Evolutionary conservation across 2,113 vertebrate genomes (phyloP).

Genomic region (Oreotrochilus melanogaster): DNA sequence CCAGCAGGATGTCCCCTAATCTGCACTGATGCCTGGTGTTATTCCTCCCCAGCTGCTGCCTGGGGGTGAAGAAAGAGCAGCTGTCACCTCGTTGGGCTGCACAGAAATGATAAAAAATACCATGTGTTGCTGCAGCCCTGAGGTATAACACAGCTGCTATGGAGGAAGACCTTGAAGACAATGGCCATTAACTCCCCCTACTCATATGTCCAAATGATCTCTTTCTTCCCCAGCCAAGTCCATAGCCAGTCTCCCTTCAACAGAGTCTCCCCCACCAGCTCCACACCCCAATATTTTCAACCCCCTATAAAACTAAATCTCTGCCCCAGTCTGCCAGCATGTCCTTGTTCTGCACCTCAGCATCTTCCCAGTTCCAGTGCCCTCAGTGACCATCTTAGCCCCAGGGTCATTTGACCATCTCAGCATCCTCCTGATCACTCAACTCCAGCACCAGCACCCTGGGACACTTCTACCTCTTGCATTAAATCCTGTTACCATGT

Average conservation of each 20-base stretch:
- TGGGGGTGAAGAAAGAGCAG: neutral
- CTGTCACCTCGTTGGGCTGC: neutral
- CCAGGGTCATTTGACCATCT: neutral
- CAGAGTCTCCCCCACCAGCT: neutral
- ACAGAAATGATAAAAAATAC: neutral
- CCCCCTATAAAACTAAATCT: neutral
- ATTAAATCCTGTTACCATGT: neutral
- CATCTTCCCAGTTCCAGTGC: neutral
- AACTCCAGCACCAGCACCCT: neutral
- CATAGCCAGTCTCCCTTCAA: neutral
- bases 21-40: too few relatives aligned
- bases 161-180: neutral
- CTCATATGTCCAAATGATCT: neutral
- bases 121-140: neutral
- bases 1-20: too few relatives aligned
- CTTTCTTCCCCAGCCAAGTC: neutral
- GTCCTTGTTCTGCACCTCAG: neutral
- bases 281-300: neutral
- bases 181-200: neutral
- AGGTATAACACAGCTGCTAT: neutral
- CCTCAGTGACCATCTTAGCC: neutral
- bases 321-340: accelerated
- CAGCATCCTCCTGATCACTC: neutral
- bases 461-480: neutral
- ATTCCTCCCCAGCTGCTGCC: neutral